phyloP scores from a whole-genome alignment of 2,113 vertebrate genomes.

The Chaenogobius annularis region DNA sequence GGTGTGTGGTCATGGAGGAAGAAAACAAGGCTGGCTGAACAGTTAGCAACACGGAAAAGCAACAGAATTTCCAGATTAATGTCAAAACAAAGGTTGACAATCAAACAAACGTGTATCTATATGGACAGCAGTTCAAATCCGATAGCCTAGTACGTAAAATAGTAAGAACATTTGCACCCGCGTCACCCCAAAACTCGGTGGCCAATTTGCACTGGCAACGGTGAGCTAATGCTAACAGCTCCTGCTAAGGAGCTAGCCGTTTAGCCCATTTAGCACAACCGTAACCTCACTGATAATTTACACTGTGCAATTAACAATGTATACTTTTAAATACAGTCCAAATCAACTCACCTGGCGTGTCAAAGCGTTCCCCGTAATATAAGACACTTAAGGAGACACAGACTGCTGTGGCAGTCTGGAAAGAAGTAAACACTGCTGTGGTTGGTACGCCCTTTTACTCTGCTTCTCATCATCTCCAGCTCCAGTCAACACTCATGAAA shows the following conservation, averaged over 20 bases:
- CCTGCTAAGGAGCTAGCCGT: slow-evolving; percentile 14
- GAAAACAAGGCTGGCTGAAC: slow-evolving; percentile 26
- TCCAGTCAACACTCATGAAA: neutral
- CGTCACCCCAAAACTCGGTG: slow-evolving; percentile 37
- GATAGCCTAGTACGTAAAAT: slow-evolving; percentile 18
- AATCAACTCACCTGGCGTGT: slow-evolving; percentile 11
- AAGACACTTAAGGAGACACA: neutral
- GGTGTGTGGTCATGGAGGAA: slow-evolving; percentile 21
- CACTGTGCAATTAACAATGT: neutral
- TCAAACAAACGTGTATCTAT: neutral
- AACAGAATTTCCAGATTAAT: neutral
- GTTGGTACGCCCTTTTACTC: neutral
- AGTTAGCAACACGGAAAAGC: neutral
- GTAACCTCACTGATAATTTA: neutral
- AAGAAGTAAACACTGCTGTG: slow-evolving; percentile 19
- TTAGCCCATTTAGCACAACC: slow-evolving; percentile 4
- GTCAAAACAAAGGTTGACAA: neutral
- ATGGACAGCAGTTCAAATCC: neutral
- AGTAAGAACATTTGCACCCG: slow-evolving; percentile 40
- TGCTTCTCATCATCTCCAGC: neutral
- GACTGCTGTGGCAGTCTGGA: slow-evolving; percentile 8
- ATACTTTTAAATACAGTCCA: too few species aligned
- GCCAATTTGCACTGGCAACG: slow-evolving; percentile 46
- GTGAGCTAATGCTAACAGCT: slow-evolving; percentile 40
- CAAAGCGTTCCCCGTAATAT: neutral